Evolutionary conservation across 2,888 invertebrate species (phyloP).

Genomic region (Marasmarcha lunaedactyla): DNA sequence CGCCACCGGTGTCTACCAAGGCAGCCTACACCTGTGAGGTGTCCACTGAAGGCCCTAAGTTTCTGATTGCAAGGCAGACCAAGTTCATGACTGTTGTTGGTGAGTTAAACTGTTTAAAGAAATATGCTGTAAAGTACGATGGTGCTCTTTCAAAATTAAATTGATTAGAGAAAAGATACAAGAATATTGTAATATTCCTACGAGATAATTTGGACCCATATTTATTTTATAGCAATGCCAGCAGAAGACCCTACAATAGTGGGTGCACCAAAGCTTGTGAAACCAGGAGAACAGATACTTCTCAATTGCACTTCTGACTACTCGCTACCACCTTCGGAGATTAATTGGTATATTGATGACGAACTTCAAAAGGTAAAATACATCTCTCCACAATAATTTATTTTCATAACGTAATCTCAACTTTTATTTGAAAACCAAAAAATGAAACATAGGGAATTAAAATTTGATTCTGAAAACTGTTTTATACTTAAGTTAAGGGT

Average conservation of each 20-base stretch:
- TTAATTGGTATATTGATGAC: conserved; percentile 61
- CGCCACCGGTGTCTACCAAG: conserved; percentile 43
- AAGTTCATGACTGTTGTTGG: conserved; percentile 64
- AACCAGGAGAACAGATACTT: conserved; percentile 54
- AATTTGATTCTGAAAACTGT: too few species aligned
- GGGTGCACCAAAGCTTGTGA: conserved; percentile 51
- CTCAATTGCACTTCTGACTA: conserved; percentile 59
- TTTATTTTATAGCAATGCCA: conserved; percentile 42
- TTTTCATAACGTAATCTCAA: background rate
- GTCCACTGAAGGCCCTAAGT: conserved; percentile 58
- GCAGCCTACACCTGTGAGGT: conserved; percentile 58
- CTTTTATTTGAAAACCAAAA: conserved; percentile 1
- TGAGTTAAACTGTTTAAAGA: conserved; percentile 26
- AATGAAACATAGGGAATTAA: too few species aligned
- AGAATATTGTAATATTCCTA: too few species aligned
- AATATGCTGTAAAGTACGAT: too few species aligned
- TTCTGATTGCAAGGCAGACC: conserved; percentile 52
- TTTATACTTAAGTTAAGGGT: too few species aligned
- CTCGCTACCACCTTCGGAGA: conserved; percentile 56
- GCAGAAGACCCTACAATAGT: conserved; percentile 51
- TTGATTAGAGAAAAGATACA: too few species aligned
- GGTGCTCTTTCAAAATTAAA: too few species aligned
- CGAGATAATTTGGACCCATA: too few species aligned
- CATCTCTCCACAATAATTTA: conserved; percentile 14
- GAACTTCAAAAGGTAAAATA: conserved; percentile 54